Base-by-base conservation (phyloP, 2,113 vertebrate species). In the Gopherus evgoodei region DNA sequence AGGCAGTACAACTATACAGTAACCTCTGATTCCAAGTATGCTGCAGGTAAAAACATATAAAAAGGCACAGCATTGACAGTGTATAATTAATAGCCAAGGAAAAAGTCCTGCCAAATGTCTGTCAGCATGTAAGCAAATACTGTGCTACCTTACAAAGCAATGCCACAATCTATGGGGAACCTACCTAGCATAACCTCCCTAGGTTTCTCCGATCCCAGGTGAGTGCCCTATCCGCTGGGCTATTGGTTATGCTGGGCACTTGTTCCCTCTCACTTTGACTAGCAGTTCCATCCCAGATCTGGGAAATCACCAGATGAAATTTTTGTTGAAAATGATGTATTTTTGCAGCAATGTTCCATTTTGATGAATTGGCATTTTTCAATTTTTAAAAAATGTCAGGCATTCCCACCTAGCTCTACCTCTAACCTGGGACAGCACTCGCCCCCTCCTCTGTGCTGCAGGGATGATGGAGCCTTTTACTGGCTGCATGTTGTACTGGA, bases 11-110 rank as follows among this genome's bases (percentile, higher is more conserved):
- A 31, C 5, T 84, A n/a, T 31, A 0, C 0, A 85, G 42, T 86
- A 83, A 75, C 5, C 0, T 81, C 31, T 0, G 0, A 35, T 83
- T 87, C n/a, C 16, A 52, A 1, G 2, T 81, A 8, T 47, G 0
- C 42, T 93, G 89, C 47, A 89, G 54, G 16, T 50, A 25, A 5
- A 69, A 14, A 79, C 42, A 80, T 3, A 65, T 69, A 69, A 69
- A 65, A n/a, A 54, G 6, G 49, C 27, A 31, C 8, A 2, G 8
- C 4, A 13, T 12, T 38, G 44, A 65, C 5, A 50, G 2, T 21
- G 14, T 47, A 10, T 69, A 54, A 75, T 6, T 87, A 49, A 50
- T 52, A 84, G 49, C 62, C 21, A 52, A 69, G 50, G 69, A 52
- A 35, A 47, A 42, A 69, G 65, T 38, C 65, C 65, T 38, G 65